Evolutionary conservation across 2,888 invertebrate species (phyloP).

Genomic region (Sicus ferrugineus): DNA sequence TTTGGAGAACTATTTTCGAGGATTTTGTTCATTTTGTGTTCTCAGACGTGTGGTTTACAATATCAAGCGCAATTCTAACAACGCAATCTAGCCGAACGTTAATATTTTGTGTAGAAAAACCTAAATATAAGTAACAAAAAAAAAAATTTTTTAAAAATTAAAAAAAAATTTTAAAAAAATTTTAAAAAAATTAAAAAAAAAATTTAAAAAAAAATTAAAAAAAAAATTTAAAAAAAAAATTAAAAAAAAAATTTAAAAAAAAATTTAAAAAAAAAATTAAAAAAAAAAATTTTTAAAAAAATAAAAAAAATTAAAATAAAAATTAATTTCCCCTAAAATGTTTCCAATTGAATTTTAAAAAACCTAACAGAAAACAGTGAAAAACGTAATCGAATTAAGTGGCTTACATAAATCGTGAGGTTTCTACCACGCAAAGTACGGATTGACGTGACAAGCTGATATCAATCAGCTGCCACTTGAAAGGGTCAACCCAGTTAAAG

Average conservation of each 20-base stretch:
- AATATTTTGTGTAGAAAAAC: too few relatives aligned
- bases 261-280: neutral
- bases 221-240: neutral
- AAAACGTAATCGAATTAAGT: neutral
- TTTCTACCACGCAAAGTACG: conserved; percentile 19
- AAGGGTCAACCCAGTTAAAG: neutral
- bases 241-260: neutral
- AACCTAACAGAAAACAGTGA: too few relatives aligned
- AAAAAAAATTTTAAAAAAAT: neutral
- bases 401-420: conserved; percentile 1
- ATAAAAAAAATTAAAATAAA: neutral
- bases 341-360: too few relatives aligned
- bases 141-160: neutral
- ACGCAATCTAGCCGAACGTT: too few relatives aligned
- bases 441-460: conserved; percentile 17
- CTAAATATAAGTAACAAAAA: neutral
- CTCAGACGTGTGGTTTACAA: too few relatives aligned
- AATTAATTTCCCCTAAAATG: neutral
- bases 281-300: neutral
- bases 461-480: neutral
- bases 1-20: too few relatives aligned
- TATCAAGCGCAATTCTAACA: too few relatives aligned
- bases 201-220: neutral
- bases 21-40: too few relatives aligned
- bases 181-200: neutral